These are phyloP conservation scores for Solenodon paradoxus DNA, from an alignment of 2,113 vertebrate genomes.

Conservation along the genomic window DNA sequence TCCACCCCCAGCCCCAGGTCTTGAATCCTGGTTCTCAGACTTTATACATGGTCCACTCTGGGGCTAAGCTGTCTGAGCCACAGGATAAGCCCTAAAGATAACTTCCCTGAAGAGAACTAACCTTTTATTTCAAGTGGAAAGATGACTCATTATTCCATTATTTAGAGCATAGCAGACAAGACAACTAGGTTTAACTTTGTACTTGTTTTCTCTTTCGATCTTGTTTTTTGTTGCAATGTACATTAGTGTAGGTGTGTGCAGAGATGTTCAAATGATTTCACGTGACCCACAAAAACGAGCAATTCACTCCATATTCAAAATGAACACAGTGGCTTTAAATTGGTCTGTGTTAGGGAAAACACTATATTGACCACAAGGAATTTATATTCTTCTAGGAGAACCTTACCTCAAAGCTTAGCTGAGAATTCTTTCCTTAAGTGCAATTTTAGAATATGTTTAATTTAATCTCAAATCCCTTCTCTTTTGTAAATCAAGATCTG, in stretches of 20 bases:
- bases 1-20: too few relatives aligned
- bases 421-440: neutral
- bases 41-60: too few relatives aligned
- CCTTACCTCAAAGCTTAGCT: neutral
- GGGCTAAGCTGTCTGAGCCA: too few relatives aligned
- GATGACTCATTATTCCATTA: neutral
- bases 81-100: too few relatives aligned
- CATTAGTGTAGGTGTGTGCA: neutral
- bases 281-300: neutral
- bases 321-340: neutral
- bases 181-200: neutral
- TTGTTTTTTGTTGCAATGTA: neutral
- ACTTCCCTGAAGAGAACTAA: neutral
- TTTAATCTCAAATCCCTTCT: neutral
- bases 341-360: neutral
- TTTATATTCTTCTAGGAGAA: neutral
- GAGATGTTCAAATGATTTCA: neutral
- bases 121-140: neutral
- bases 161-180: neutral
- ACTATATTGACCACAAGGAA: neutral
- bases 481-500: neutral
- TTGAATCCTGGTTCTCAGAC: too few relatives aligned
- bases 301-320: neutral
- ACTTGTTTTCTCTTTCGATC: neutral
- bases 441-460: neutral